phyloP scores from a whole-genome alignment of 2,888 invertebrate genomes.

The Sarcophaga variegata region DNA sequence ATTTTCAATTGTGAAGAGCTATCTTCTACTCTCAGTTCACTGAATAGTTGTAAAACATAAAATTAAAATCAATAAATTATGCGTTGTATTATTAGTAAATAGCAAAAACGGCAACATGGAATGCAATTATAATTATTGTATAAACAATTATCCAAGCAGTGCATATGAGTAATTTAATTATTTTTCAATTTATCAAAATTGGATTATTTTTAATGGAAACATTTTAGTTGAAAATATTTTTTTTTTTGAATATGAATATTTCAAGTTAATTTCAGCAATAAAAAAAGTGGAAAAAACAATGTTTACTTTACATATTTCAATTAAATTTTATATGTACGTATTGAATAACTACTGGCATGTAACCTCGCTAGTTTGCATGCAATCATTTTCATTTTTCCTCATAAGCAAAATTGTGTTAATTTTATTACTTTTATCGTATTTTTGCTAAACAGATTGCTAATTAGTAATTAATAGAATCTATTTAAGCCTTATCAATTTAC shows the following conservation, averaged over 20 bases:
- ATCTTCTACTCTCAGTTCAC: not conserved
- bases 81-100: not conserved
- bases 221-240: not conserved
- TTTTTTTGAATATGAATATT: not conserved
- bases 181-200: not conserved
- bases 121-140: not conserved
- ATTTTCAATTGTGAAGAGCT: not conserved
- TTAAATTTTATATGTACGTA: too few relatives aligned
- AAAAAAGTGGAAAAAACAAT: too few relatives aligned
- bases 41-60: not conserved
- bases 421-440: too few relatives aligned
- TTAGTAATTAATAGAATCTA: too few relatives aligned
- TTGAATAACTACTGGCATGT: too few relatives aligned
- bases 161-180: not conserved
- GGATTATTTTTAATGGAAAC: not conserved
- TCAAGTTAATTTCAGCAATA: too few relatives aligned
- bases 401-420: too few relatives aligned
- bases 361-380: too few relatives aligned
- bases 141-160: not conserved
- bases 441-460: too few relatives aligned
- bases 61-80: not conserved
- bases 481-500: too few relatives aligned
- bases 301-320: too few relatives aligned
- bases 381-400: too few relatives aligned
- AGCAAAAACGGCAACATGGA: not conserved